Conservation (phyloP, 2,888 invertebrate genomes). For the Seladonia tumulorum region DNA sequence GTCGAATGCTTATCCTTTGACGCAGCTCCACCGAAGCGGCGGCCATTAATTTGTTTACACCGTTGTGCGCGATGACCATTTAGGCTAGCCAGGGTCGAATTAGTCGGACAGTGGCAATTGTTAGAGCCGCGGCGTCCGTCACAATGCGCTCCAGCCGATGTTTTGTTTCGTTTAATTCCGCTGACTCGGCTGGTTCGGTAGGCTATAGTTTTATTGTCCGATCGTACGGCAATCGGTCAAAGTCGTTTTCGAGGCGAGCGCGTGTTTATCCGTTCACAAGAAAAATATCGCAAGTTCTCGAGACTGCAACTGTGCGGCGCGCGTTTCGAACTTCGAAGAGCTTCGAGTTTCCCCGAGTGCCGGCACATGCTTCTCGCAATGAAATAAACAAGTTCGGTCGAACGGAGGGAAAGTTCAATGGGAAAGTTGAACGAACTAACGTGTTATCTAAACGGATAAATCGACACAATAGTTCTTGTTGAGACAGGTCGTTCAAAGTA, state of each 20-base stretch:
- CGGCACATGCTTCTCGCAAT: constrained; percentile 15
- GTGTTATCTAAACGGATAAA: constrained; percentile 56
- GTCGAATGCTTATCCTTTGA: too few relatives aligned
- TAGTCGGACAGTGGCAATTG: too few relatives aligned
- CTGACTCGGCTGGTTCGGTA: not conserved
- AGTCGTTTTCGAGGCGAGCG: not conserved
- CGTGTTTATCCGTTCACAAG: not conserved
- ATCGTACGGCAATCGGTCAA: not conserved
- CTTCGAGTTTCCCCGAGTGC: not conserved
- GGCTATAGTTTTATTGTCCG: not conserved
- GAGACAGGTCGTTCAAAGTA: not conserved
- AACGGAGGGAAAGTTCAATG: constrained; percentile 29
- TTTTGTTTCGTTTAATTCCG: too few relatives aligned
- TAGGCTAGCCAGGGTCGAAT: too few relatives aligned
- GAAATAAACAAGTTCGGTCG: constrained; percentile 49
- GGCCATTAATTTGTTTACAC: too few relatives aligned
- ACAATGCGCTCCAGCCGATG: too few relatives aligned
- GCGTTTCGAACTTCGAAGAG: not conserved
- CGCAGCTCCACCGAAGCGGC: too few relatives aligned
- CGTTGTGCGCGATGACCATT: too few relatives aligned
- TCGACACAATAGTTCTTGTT: constrained; percentile 19
- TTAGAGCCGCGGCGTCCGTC: too few relatives aligned
- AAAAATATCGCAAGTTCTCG: constrained; percentile 1
- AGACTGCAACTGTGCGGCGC: not conserved
- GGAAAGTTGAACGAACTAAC: constrained; percentile 44